A percentile compares a stretch with the other conserved stretches of the same genome.
These are phyloP conservation scores for Tringa solitaria DNA, from an alignment of 2,113 vertebrate genomes.

Conservation along the genomic window DNA sequence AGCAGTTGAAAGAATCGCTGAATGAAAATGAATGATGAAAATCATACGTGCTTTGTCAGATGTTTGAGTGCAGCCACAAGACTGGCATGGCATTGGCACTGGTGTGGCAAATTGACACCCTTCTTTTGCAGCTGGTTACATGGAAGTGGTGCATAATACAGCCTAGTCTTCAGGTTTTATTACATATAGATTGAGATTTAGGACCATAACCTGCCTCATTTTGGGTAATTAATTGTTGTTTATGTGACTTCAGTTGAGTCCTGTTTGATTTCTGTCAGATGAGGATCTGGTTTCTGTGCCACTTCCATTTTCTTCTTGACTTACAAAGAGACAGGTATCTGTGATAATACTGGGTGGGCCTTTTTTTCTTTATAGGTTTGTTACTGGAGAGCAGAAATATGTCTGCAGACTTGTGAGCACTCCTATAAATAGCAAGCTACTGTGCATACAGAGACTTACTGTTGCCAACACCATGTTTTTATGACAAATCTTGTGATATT, in stretches of 20 bases:
- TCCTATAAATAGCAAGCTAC: constrained; percentile 36
- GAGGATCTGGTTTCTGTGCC: not conserved
- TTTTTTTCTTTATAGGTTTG: not conserved
- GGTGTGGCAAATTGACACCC: not conserved
- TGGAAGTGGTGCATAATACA: not conserved
- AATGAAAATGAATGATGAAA: not conserved
- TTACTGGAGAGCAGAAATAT: constrained; percentile 44
- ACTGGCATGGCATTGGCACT: not conserved
- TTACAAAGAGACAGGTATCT: not conserved
- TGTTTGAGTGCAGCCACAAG: not conserved
- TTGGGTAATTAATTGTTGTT: not conserved
- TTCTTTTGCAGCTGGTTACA: not conserved
- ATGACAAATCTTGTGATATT: constrained; percentile 47
- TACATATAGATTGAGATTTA: not conserved
- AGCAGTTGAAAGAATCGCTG: not conserved
- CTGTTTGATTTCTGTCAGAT: not conserved
- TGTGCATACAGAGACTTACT: not conserved
- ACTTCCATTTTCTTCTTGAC: not conserved
- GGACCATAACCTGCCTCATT: not conserved
- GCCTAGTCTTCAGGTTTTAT: not conserved
- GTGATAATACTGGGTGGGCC: not conserved
- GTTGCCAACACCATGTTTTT: constrained; percentile 31
- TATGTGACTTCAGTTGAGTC: not conserved
- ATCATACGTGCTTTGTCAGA: accelerated
- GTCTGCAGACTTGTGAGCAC: not conserved